Base-by-base conservation (phyloP, 2,888 invertebrate genomes). In the Synanthedon andrenaeformis region DNA sequence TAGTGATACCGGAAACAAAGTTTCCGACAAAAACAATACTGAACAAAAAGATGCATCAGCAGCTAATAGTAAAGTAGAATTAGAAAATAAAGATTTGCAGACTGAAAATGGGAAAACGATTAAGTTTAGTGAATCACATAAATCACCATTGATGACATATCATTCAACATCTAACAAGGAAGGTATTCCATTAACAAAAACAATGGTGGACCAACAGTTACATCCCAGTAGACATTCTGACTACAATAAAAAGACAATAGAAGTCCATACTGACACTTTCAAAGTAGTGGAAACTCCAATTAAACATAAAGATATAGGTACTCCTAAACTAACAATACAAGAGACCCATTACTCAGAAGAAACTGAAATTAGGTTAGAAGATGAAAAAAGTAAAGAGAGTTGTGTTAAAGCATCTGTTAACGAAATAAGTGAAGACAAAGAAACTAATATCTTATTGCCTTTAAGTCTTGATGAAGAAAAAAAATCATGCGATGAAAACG, bases 101-200 rank as follows among this genome's bases (percentile, higher is more conserved):
- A 52, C 51, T 12, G 81, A 82, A 52, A 52, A 79, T 69, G 79
- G 79, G 4, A 85, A 79, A 65, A 76, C 75, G 64, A 72, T 79
- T 63, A 86, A 86, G 58, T 73, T 82, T 19, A 81, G 70, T 69
- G 86, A 86, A 64, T 75, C 79, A 48, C 70, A 80, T 35, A 85
- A 84, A 63, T 84, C 87, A 52, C 85, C 86, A 14, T 66, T 87
- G 50, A 80, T 85, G 82, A 78, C 83, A 56, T 84, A 71, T 67
- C 85, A 85, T 60, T 87, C 87, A 55, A 86, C 86, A 42, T 84
- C 86, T 42, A 87, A 80, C 58, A 86, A 86, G 68, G 86, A 86
- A 62, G 79, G 81, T 17, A 81, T 79, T 58, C 86, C 86, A 45
- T 68, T 86, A 12, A 86, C 86, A 28, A 87, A 87, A 65, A 84